A percentile compares a stretch with the other conserved stretches of the same genome.
phyloP scores from a whole-genome alignment of 2,888 invertebrate genomes.

The Apomyelois bistriatella region DNA sequence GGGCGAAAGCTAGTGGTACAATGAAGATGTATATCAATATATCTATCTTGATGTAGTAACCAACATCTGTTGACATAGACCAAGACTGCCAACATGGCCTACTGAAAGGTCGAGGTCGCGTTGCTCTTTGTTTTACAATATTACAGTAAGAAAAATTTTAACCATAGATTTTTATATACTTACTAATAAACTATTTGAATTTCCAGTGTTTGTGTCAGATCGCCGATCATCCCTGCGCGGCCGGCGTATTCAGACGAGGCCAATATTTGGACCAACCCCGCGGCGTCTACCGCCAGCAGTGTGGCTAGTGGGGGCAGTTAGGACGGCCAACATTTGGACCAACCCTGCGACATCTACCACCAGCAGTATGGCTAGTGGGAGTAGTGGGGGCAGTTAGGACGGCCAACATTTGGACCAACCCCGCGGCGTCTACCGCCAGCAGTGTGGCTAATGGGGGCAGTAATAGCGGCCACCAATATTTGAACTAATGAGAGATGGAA shows the following conservation, averaged over 20 bases:
- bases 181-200: constrained; percentile 12
- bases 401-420: not conserved
- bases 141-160: too few relatives aligned
- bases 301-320: constrained; percentile 43
- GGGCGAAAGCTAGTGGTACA: too few relatives aligned
- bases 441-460: not conserved
- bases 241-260: constrained; percentile 83
- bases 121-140: too few relatives aligned
- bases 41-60: too few relatives aligned
- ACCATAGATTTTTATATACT: too few relatives aligned
- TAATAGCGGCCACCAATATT: not conserved
- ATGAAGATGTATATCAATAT: too few relatives aligned
- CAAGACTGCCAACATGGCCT: too few relatives aligned
- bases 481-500: too few relatives aligned
- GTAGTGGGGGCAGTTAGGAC: constrained; percentile 35
- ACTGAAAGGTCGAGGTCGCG: too few relatives aligned
- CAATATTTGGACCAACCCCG: constrained; percentile 87
- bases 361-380: constrained; percentile 40
- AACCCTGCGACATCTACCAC: constrained; percentile 77
- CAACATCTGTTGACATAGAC: too few relatives aligned
- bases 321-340: constrained; percentile 76
- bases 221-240: constrained; percentile 89
- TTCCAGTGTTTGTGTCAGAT: constrained; percentile 88
- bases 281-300: constrained; percentile 54
- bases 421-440: not conserved